Evolutionary conservation across 2,888 invertebrate genomes (phyloP).

Genomic region (Tenodera sinensis): DNA sequence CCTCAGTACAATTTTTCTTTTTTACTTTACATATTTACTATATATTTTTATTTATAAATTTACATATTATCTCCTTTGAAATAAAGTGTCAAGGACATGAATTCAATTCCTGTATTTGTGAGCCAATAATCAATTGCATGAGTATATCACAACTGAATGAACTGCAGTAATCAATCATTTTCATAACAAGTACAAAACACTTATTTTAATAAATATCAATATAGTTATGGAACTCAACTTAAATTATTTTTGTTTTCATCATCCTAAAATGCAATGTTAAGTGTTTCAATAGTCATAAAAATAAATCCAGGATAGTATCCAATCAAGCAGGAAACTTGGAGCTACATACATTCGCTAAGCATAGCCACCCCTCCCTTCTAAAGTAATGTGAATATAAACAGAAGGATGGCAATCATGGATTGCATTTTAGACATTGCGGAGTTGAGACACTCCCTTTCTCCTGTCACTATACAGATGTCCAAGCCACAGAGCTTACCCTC

Average conservation of each 20-base stretch:
- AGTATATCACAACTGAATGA: background rate
- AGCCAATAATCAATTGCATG: background rate
- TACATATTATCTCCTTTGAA: background rate
- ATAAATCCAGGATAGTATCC: background rate
- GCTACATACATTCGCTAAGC: background rate
- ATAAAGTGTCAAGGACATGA: background rate
- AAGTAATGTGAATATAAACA: background rate
- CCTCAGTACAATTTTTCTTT: background rate
- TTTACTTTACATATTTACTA: background rate
- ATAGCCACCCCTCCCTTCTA: background rate
- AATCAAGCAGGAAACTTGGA: background rate
- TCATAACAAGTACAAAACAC: background rate
- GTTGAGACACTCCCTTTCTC: background rate
- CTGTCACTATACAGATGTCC: background rate
- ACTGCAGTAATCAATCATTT: background rate
- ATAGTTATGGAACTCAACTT: background rate
- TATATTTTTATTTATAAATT: background rate
- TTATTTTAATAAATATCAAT: background rate
- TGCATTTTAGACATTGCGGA: background rate
- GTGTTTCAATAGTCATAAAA: background rate
- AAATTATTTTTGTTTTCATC: background rate
- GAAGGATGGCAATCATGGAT: background rate
- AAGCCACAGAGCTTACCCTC: slow-evolving; percentile 2
- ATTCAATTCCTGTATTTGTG: background rate
- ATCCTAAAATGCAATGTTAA: background rate